Base-by-base conservation (phyloP, 1,140 invertebrate species). In the Zaprionus inermis region DNA sequence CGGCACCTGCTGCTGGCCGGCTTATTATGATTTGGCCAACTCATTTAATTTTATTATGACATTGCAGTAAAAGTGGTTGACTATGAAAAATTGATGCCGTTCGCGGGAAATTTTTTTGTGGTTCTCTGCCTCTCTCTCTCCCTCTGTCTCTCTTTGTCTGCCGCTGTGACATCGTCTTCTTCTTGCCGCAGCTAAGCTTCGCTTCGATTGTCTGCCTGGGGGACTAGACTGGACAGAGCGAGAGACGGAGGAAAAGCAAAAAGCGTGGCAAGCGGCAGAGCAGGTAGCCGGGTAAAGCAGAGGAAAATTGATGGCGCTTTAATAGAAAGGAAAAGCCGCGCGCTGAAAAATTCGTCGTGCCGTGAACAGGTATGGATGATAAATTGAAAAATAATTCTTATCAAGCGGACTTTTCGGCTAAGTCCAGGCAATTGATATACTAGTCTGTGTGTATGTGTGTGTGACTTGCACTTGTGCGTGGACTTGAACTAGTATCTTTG, bases 21-120 rank as follows among this genome's bases (percentile, higher is more conserved):
- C 54, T 32, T 58, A 46, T 60, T 72, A 32, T 41, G 68, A 64
- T 32, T 63, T 30, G 56, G 59, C 46, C 49, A 76, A 77, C 56
- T 79, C 79, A 74, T 83, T 79, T 82, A 70, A 78, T 82, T 83
- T 83, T 77, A 79, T 86, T 88, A 88, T 88, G 72, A 86, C 76
- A 77, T 83, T 46, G 73, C 79, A 79, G 59, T 74, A 70, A 82
- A 83, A 74, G 58, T 88, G 56, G 77, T 70, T 76, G 72, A 79
- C 75, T 73, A 78, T 81, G 61, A 75, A 84, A 84, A 83, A 83
- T 83, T 72, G 73, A 84, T 84, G 78, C 46, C 55, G n/a, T 16
- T 2, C n/a, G 55, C 52, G 70, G 54, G 28, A 18, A 18, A 16
- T 46, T 10, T 9, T 7, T 5, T 5, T 18, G 7, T 11, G 3